These are phyloP conservation scores for Diarsia mendica DNA, from an alignment of 2,888 invertebrate genomes.

Conservation along the genomic window DNA sequence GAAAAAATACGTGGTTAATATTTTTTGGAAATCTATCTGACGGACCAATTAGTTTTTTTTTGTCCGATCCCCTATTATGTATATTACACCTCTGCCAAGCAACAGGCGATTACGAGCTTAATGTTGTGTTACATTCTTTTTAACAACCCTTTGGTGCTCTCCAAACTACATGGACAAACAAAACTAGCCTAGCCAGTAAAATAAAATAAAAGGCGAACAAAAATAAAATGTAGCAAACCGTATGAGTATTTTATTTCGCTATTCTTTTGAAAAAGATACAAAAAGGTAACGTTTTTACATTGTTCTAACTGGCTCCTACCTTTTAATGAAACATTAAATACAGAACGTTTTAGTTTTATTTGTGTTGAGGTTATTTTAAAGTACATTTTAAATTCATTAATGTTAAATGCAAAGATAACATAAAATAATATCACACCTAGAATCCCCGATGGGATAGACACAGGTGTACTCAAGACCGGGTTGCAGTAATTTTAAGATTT, in stretches of 20 bases:
- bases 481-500: no score
- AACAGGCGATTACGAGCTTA: neutral
- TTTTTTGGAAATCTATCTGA: no score
- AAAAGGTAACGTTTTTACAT: conserved; percentile 37
- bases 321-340: conserved; percentile 39
- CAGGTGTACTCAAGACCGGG: neutral
- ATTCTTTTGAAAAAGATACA: conserved; percentile 28
- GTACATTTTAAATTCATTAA: neutral
- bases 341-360: conserved; percentile 14
- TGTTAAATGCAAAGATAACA: neutral
- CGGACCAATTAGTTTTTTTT: no score
- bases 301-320: conserved; percentile 7
- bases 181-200: conserved; percentile 2
- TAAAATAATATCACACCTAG: neutral
- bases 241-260: conserved; percentile 22
- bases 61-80: no score
- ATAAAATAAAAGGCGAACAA: conserved; percentile 13
- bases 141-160: neutral
- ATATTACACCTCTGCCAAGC: neutral
- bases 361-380: conserved; percentile 9
- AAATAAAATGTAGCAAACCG: conserved; percentile 28
- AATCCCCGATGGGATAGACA: neutral
- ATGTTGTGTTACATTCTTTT: neutral
- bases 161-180: neutral
- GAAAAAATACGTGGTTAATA: no score